Conservation (phyloP, 2,797 vertebrate species). For the Tamandua tetradactyla region DNA sequence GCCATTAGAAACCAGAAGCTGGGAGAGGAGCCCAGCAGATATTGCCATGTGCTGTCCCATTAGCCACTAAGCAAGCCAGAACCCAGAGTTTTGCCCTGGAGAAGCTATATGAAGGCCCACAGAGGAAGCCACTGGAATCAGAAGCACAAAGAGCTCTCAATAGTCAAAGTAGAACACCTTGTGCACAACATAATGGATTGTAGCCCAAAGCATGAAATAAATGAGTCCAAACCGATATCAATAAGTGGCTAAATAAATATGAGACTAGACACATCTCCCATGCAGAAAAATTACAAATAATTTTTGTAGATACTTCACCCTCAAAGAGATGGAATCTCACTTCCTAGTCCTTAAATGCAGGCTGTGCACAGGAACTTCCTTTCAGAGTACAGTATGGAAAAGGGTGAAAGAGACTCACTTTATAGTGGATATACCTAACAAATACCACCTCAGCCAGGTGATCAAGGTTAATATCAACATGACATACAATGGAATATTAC, state of each 20-base stretch:
- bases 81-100: too few relatives aligned
- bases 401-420: background rate
- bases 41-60: too few relatives aligned
- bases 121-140: too few relatives aligned
- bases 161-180: background rate
- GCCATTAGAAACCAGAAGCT: too few relatives aligned
- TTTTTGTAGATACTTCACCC: background rate
- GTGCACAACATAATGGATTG: background rate
- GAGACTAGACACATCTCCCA: background rate
- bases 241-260: background rate
- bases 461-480: constrained; percentile 48
- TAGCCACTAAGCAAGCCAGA: too few relatives aligned
- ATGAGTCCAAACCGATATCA: background rate
- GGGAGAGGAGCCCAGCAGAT: too few relatives aligned
- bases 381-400: background rate
- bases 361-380: background rate
- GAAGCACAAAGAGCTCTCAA: too few relatives aligned
- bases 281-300: constrained; percentile 1
- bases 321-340: background rate
- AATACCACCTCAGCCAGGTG: background rate
- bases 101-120: too few relatives aligned
- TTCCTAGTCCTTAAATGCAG: background rate
- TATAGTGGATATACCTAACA: constrained; percentile 3
- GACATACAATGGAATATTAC: too few relatives aligned
- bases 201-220: constrained; percentile 35